phyloP scores from a whole-genome alignment of 2,888 invertebrate genomes.

The Tromatobia lineatoria region DNA sequence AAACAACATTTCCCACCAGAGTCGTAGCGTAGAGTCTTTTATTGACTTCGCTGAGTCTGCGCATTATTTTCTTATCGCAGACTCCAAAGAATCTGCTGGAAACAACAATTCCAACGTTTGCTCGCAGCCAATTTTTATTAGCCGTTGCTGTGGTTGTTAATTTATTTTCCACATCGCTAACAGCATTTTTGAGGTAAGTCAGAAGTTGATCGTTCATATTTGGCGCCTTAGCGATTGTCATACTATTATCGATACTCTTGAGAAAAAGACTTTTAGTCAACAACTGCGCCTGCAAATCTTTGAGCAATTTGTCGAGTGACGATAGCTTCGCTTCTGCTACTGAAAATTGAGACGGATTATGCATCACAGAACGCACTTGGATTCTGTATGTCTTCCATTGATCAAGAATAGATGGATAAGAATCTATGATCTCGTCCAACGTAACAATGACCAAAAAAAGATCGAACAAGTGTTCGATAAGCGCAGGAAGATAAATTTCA shows the following conservation, averaged over 20 bases:
- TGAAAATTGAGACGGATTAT: conserved; percentile 88
- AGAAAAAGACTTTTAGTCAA: conserved; percentile 87
- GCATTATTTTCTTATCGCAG: conserved; percentile 92
- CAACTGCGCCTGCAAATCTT: conserved; percentile 89
- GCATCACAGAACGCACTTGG: conserved; percentile 90
- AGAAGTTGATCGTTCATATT: conserved; percentile 89
- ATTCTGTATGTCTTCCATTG: conserved; percentile 94
- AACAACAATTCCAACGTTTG: conserved; percentile 90
- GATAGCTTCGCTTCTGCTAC: conserved; percentile 88
- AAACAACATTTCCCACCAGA: conserved; percentile 92
- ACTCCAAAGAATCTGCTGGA: conserved; percentile 91
- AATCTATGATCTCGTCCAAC: conserved; percentile 89
- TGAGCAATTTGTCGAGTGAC: conserved; percentile 90
- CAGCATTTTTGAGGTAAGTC: conserved; percentile 89
- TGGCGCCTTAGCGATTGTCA: conserved; percentile 86
- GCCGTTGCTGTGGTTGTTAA: conserved; percentile 79
- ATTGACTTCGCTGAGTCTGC: conserved; percentile 91
- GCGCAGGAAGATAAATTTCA: conserved; percentile 82
- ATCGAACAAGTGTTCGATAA: conserved; percentile 88
- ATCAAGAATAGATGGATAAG: conserved; percentile 87
- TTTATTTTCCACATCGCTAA: conserved; percentile 88
- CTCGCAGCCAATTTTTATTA: conserved; percentile 88
- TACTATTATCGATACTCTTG: conserved; percentile 85
- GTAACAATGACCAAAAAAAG: conserved; percentile 89
- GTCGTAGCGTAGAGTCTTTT: conserved; percentile 93